Evolutionary conservation across 2,797 vertebrate species (phyloP), one percentile per base, ranked within the genome.

Genomic region (Sebastes kiyomatsui): DNA sequence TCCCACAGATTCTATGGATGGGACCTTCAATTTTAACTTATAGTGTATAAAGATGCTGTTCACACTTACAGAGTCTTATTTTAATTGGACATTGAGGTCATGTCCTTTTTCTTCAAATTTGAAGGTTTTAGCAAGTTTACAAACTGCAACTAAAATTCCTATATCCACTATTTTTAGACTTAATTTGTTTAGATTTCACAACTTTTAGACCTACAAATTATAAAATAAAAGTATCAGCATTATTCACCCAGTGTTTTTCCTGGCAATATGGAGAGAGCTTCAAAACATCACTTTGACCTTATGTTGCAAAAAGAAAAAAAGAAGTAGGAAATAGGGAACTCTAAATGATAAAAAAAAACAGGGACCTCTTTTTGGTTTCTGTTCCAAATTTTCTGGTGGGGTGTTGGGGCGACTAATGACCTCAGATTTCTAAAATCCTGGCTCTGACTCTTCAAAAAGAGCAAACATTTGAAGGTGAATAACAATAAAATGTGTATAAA

Each of bases 171-270:
- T 38, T 38, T 38, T 38, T 14, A 38, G 35, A 38, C 5, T 38
- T 13, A 38, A 38, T 38, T 0, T 38, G 35, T 38, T 13, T 38
- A 0, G 0, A 38, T 0, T 38, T 38, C 0, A 13, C 35, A 38
- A 38, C 35, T 38, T 38, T 38, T 38, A 38, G 5, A 38, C 35
- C 35, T 14, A 0, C 35, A 38, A 38, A 38, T 14, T 38, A 14
- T 38, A 38, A 38, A 38, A 38, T 38, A 38, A 38, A 38, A 2
- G 13, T 14, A 38, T 38, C 35, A 38, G 35, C 35, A 6, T 38
- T 38, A 38, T 38, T 38, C 35, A 38, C 13, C 13, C 0, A 38
- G 0, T 38, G 13, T 38, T 38, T 38, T 38, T 38, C 35, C 35
- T 38, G 35, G 35, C 35, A 38, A 0, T 38, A 38, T 38, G 13